Evolutionary conservation across 2,113 vertebrate genomes (phyloP), one percentile per base, ranked within the genome.

Genomic region (Chaetura pelagica): DNA sequence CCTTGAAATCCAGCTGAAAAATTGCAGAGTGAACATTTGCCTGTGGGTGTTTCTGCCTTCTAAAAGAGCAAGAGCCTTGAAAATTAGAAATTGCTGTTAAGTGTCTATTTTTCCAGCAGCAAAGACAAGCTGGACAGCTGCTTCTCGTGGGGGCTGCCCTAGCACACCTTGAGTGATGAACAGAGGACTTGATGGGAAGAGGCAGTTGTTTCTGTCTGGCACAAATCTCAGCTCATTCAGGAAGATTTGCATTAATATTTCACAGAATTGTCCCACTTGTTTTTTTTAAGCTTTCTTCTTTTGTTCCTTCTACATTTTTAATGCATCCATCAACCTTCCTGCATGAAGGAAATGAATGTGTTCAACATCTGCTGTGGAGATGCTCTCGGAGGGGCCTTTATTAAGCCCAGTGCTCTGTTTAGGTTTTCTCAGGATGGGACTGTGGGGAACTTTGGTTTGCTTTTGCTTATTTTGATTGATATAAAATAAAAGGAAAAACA

Each of bases 1-100:
- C 86, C 91, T 64, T 26, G 54, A 87, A 93, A 73, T 86, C 81
- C 96, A 97, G 92, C 96, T 97, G 97, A 92, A 81, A 80, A 59
- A 48, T 49, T 64, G 82, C 22, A 12, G 86, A 79, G 20, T 49
- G 63, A 97, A 52, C 89, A 96, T 46, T 84, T 81, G 18, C 75
- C 78, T 66, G 80, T 58, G 61, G 4, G 40, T 82, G 54, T 55
- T 96, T 87, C 64, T 93, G 86, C 87, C 92, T 85, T 40, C 67
- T 71, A 19, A 58, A 82, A 86, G 51, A 83, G 27, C 87, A 83
- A 40, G 29, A 71, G 74, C 77, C 59, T 58, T 89, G 90, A 54
- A 90, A 78, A 91, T 35, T 3, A 30, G 74, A 77, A 72, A 71
- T 71, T 74, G 27, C 61, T 21, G 13, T 89, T 12, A 15, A 30